Percentiles rank a stretch among this genome's conserved stretches.
These are phyloP conservation scores for Eospalax fontanierii DNA, from an alignment of 2,797 vertebrate genomes.

Conservation along the genomic window DNA sequence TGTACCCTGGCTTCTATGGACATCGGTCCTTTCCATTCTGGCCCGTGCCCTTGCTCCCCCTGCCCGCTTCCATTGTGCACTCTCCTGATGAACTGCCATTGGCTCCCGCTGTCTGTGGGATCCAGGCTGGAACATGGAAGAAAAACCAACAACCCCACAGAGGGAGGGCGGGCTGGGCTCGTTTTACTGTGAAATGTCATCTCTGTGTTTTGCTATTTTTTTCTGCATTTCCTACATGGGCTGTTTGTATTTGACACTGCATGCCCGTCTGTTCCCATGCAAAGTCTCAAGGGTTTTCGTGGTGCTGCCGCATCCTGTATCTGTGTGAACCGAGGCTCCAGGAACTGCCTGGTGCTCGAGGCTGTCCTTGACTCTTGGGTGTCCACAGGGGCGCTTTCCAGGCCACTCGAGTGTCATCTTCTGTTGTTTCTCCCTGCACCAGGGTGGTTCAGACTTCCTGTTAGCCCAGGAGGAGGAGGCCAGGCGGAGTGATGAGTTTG, in stretches of 20 bases:
- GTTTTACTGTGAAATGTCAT: background rate
- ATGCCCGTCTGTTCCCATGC: background rate
- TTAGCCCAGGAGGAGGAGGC: background rate
- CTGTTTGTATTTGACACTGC: background rate
- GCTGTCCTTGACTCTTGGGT: accelerated
- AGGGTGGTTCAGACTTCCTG: background rate
- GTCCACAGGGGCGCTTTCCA: background rate
- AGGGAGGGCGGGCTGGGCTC: background rate
- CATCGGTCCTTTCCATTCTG: background rate
- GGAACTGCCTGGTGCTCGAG: background rate
- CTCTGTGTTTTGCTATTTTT: background rate
- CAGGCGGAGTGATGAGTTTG: no score
- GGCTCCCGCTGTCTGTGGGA: background rate
- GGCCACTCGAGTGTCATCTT: accelerated
- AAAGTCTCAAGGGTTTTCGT: no score
- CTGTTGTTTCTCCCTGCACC: no score
- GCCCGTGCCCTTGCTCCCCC: accelerated
- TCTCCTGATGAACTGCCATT: background rate
- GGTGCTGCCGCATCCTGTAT: background rate
- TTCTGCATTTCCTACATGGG: no score
- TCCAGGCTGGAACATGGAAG: background rate
- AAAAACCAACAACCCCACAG: background rate
- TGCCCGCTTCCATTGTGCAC: accelerated
- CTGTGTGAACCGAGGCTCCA: background rate
- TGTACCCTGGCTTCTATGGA: background rate